A percentile compares a stretch with the other conserved stretches of the same genome.
Conservation (phyloP, 2,113 vertebrate genomes). For the Turdus rufiventris region DNA sequence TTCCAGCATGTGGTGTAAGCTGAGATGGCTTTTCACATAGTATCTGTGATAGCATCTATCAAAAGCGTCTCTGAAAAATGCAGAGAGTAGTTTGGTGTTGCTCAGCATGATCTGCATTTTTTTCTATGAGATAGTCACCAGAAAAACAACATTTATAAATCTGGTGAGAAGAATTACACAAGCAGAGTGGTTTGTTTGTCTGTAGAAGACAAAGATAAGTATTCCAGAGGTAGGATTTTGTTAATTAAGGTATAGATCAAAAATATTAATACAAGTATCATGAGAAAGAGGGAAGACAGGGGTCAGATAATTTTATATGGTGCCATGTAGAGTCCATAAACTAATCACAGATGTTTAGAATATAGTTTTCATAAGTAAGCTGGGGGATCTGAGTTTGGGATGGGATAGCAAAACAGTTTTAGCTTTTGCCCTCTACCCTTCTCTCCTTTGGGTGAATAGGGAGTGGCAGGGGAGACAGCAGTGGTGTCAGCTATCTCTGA, state of each 20-base stretch:
- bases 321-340: not conserved
- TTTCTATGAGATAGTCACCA: not conserved
- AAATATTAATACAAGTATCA: not conserved
- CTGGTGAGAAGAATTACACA: not conserved
- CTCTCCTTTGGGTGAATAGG: not conserved
- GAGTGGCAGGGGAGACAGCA: not conserved
- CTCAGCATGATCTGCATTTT: not conserved
- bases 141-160: rapidly evolving
- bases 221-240: not conserved
- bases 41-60: not conserved
- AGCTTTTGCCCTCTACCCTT: not conserved
- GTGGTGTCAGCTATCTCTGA: not conserved
- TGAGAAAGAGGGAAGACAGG: not conserved
- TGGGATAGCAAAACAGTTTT: not conserved
- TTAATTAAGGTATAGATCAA: not conserved
- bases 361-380: not conserved
- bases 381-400: not conserved
- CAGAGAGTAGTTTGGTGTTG: not conserved
- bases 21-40: not conserved
- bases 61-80: not conserved
- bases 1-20: not conserved
- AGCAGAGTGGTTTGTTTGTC: not conserved
- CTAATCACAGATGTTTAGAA: not conserved
- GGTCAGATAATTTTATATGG: not conserved
- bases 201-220: not conserved